Evolutionary conservation across 2,888 invertebrate genomes (phyloP).

Genomic region (Dolomedes plantarius): DNA sequence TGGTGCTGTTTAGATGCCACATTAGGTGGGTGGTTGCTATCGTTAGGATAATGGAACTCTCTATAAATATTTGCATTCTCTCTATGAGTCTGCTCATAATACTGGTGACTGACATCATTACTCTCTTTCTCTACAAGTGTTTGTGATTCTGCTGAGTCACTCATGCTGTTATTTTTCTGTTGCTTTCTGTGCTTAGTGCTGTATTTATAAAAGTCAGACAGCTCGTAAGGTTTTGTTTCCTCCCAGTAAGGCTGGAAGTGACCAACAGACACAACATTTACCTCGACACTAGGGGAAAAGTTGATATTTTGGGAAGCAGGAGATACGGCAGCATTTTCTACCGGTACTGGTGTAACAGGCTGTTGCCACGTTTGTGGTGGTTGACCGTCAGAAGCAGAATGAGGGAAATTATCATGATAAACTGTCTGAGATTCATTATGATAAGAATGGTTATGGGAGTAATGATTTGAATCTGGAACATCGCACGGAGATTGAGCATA

Average conservation of each 20-base stretch:
- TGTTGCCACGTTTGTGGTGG: constrained; percentile 28
- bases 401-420: constrained; percentile 10
- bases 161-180: constrained; percentile 30
- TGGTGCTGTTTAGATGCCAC: constrained; percentile 4
- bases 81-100: constrained; percentile 1
- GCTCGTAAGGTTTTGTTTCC: constrained; percentile 97
- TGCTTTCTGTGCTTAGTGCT: constrained; percentile 91
- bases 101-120: constrained; percentile 21
- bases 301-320: constrained; percentile 26
- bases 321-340: constrained; percentile 17
- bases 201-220: constrained; percentile 98
- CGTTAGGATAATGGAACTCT: constrained; percentile 1
- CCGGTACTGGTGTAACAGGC: not conserved
- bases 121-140: not conserved
- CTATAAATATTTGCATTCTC: not conserved
- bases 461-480: constrained; percentile 20
- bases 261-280: constrained; percentile 86
- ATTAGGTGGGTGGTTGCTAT: not conserved
- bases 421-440: constrained; percentile 19
- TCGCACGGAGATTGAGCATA: constrained; percentile 35
- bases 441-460: constrained; percentile 14
- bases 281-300: constrained; percentile 70
- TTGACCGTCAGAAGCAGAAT: not conserved
- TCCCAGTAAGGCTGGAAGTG: constrained; percentile 91
- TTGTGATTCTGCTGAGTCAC: constrained; percentile 7